Base-by-base conservation (phyloP, 2,888 invertebrate genomes). In the Perizoma affinitatum region DNA sequence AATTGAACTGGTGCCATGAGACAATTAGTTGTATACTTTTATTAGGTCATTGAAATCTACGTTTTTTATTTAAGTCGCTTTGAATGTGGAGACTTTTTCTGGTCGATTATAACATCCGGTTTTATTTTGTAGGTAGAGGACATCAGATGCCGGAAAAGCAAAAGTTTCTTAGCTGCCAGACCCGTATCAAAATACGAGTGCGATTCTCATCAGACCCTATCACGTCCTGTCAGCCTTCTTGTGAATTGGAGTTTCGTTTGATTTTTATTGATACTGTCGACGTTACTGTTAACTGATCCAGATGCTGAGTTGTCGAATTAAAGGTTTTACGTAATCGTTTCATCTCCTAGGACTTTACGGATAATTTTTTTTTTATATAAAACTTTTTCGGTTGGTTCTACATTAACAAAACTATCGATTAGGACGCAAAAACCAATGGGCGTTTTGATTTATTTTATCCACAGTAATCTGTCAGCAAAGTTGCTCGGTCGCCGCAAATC, bases 381-480 rank as follows among this genome's bases (percentile, higher is more conserved):
- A 40, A 40, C 5, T 7, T 38, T 38, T 38, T 1, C 40, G 40
- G 8, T 45, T 22, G 22, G 1, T 47, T 47, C 38, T 38, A 6
- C 7, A 34, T 7, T n/a, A 46, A 46, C 34, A 46, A 68, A 67
- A 65, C 63, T 69, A 61, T 73, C 59, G 52, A 52, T 44, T 8
- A 34, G 47, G 60, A 64, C 69, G 74, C 69, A 68, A 73, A 74
- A 72, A 66, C 68, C 67, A 58, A 64, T 60, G 61, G 71, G 68
- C 75, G 59, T 70, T 75, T 76, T 75, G 76, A 75, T 76, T 76
- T 75, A 74, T 75, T 69, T 73, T 63, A 67, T 71, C 61, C 68
- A 66, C 66, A 72, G 80, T 78, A 78, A 80, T 80, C 80, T 76
- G 76, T 80, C 80, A 80, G 70, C 69, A 63, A 75, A 78, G 75